phyloP scores from a whole-genome alignment of 2,113 vertebrate species.

The Pipa parva region DNA sequence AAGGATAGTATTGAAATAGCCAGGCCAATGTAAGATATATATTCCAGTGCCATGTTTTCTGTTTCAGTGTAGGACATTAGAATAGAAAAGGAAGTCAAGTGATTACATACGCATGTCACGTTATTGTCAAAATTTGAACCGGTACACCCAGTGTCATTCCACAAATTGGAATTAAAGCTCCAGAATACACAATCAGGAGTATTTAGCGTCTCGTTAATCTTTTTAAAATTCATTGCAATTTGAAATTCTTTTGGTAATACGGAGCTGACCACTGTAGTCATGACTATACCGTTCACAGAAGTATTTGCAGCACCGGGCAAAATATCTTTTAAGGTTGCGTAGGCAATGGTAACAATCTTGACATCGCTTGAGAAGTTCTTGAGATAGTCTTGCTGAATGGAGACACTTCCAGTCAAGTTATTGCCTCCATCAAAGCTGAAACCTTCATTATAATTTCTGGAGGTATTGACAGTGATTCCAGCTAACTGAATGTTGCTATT shows the following conservation, averaged over 20 bases:
- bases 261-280: constrained; percentile 51
- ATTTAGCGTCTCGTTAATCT: constrained; percentile 50
- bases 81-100: constrained; percentile 77
- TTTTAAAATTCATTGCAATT: constrained; percentile 56
- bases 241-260: constrained; percentile 3
- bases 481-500: constrained; percentile 18
- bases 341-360: constrained; percentile 59
- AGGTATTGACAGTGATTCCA: not conserved
- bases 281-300: constrained; percentile 55
- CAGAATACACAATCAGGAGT: constrained; percentile 70
- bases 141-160: constrained; percentile 62
- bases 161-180: constrained; percentile 61
- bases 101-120: constrained; percentile 64
- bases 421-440: constrained; percentile 38
- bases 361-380: not conserved
- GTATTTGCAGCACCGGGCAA: constrained; percentile 45
- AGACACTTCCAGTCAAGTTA: constrained; percentile 39
- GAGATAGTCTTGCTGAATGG: too few species aligned
- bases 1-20: constrained; percentile 66
- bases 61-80: constrained; percentile 61
- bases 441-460: not conserved
- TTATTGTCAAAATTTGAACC: constrained; percentile 41
- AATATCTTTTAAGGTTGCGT: constrained; percentile 58
- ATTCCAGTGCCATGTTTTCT: constrained; percentile 29
- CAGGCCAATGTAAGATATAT: constrained; percentile 69